Evolutionary conservation across 2,888 invertebrate species (phyloP).

Genomic region (Phengaris alcon): DNA sequence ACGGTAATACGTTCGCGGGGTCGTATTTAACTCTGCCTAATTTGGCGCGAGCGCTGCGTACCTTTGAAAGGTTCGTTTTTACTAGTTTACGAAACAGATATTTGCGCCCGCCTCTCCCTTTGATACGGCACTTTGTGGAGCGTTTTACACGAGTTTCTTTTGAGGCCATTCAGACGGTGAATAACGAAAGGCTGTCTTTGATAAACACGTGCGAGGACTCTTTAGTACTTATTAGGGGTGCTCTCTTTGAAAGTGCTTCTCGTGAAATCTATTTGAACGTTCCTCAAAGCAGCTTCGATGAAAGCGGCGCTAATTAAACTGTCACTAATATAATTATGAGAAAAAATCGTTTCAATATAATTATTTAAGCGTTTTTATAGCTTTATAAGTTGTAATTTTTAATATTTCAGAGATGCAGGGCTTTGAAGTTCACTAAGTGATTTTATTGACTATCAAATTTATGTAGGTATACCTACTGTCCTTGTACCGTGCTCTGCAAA

Average conservation of each 20-base stretch:
- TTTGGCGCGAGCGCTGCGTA: slow-evolving; percentile 76
- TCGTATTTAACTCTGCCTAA: slow-evolving; percentile 79
- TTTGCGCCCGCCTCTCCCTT: slow-evolving; percentile 78
- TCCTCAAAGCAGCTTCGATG: slow-evolving; percentile 74
- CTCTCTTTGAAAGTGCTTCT: slow-evolving; percentile 79
- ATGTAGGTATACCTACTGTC: not conserved
- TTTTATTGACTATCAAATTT: not conserved
- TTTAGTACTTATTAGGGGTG: slow-evolving; percentile 80
- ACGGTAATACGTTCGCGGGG: slow-evolving; percentile 43
- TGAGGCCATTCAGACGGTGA: slow-evolving; percentile 80
- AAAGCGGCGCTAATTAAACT: slow-evolving; percentile 78
- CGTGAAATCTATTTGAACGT: slow-evolving; percentile 78
- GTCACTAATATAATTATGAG: slow-evolving; percentile 77
- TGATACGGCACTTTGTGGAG: slow-evolving; percentile 79
- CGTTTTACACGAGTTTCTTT: slow-evolving; percentile 80
- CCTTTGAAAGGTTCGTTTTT: slow-evolving; percentile 78
- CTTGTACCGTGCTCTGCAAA: not conserved
- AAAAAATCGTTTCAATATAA: slow-evolving; percentile 65
- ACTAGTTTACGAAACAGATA: slow-evolving; percentile 80
- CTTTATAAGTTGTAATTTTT: slow-evolving; percentile 15
- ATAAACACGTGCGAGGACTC: slow-evolving; percentile 80
- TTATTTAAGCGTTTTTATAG: slow-evolving; percentile 31
- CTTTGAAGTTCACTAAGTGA: slow-evolving; percentile 11
- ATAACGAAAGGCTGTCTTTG: slow-evolving; percentile 80
- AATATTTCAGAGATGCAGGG: not conserved